These are phyloP conservation scores for Misgurnus mizolepis DNA, from an alignment of 2,113 vertebrate genomes.

Conservation along the genomic window DNA sequence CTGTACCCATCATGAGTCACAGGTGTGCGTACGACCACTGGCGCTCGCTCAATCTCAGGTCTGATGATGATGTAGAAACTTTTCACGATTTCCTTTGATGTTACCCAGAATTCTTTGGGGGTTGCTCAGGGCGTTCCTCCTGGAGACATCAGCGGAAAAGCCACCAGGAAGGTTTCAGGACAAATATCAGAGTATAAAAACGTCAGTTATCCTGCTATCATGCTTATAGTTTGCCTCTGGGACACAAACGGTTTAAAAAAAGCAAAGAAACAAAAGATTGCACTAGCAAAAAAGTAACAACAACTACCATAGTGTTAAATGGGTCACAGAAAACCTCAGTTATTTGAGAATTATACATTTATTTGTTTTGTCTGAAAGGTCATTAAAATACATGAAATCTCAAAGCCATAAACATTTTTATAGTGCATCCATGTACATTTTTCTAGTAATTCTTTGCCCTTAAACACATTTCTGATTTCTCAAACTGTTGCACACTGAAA, in stretches of 20 bases:
- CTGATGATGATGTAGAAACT: slow-evolving; percentile 22
- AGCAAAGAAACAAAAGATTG: not conserved
- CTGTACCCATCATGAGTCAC: not conserved
- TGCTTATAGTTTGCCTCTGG: slow-evolving; percentile 17
- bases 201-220: not conserved
- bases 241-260: not conserved
- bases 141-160: slow-evolving; percentile 16
- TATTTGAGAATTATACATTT: too few species aligned
- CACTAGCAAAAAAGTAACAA: too few species aligned
- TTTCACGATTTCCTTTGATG: slow-evolving; percentile 27
- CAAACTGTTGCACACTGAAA: too few species aligned
- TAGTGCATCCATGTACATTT: too few species aligned
- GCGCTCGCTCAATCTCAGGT: slow-evolving; percentile 6
- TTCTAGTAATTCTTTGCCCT: too few species aligned
- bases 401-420: too few species aligned
- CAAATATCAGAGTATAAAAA: not conserved
- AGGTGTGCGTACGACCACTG: not conserved
- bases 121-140: slow-evolving; percentile 2
- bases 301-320: too few species aligned
- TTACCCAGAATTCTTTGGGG: not conserved
- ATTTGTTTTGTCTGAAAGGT: too few species aligned
- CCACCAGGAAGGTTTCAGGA: slow-evolving; percentile 21
- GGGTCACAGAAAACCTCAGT: not conserved
- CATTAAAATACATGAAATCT: too few species aligned
- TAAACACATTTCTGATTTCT: too few species aligned